phyloP scores from a whole-genome alignment of 2,888 invertebrate genomes.

The Scrobipalpa costella region DNA sequence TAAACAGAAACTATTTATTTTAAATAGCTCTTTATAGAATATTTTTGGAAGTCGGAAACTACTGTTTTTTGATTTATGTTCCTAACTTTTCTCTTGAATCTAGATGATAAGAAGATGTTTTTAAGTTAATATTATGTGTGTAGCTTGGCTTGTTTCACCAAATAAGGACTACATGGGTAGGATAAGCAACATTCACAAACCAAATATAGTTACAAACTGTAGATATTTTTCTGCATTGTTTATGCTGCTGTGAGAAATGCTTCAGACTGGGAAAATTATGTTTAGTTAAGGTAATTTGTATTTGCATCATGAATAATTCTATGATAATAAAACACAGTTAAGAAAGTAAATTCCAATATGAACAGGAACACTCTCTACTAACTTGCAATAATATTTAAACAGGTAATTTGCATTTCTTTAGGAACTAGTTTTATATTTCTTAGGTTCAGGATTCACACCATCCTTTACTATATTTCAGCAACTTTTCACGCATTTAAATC shows the following conservation, averaged over 20 bases:
- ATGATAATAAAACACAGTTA: no score
- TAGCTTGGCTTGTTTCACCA: neutral
- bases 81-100: conserved; percentile 4
- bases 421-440: neutral
- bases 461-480: no score
- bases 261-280: neutral
- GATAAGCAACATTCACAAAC: neutral
- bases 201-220: neutral
- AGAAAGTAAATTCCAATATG: no score
- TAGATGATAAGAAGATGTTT: neutral
- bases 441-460: neutral
- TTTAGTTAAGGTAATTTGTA: neutral
- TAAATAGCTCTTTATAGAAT: neutral
- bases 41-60: neutral
- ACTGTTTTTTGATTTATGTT: conserved; percentile 5
- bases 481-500: no score
- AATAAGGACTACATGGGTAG: neutral
- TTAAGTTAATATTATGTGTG: neutral
- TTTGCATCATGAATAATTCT: no score
- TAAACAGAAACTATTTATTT: neutral
- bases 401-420: neutral
- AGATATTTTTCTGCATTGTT: no score
- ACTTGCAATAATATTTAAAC: neutral
- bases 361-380: no score
- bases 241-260: neutral